These are phyloP conservation scores for Staurois parvus DNA, from an alignment of 2,797 vertebrate species.

Conservation along the genomic window DNA sequence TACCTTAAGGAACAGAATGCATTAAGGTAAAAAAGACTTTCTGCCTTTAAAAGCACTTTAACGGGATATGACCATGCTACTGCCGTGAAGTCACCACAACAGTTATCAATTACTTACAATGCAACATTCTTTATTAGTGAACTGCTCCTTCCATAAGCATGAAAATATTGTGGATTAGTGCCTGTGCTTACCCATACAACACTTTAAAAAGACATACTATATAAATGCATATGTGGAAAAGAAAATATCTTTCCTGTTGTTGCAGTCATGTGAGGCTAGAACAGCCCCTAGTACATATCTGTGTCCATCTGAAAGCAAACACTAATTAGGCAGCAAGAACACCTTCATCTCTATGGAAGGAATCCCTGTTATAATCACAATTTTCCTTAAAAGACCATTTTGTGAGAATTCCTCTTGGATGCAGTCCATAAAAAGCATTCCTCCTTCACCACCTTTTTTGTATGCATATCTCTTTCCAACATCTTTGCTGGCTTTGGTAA, in stretches of 20 bases:
- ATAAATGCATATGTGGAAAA: neutral
- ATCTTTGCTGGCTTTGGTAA: constrained; percentile 24
- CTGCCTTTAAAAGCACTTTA: too few relatives aligned
- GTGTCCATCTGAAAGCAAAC: neutral
- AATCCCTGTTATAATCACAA: constrained; percentile 30
- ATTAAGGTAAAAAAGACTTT: too few relatives aligned
- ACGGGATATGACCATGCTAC: too few relatives aligned
- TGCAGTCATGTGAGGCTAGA: neutral
- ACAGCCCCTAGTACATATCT: neutral
- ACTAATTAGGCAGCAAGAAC: neutral
- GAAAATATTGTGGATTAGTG: too few relatives aligned
- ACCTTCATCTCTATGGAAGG: constrained; percentile 22
- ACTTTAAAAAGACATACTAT: too few relatives aligned
- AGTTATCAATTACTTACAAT: too few relatives aligned
- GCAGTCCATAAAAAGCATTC: constrained; percentile 39
- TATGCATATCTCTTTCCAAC: constrained; percentile 42
- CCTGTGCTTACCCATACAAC: too few relatives aligned
- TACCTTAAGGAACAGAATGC: too few relatives aligned
- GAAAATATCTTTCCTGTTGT: neutral
- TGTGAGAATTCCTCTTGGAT: constrained; percentile 48
- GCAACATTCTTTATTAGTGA: too few relatives aligned
- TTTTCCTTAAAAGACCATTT: constrained; percentile 60
- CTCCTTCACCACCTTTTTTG: constrained; percentile 28
- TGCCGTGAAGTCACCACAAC: too few relatives aligned
- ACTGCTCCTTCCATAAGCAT: too few relatives aligned